Evolutionary conservation across 64 coral and sea anemone genomes (phyloP).

Genomic region (Catalaphyllia jardinei): DNA sequence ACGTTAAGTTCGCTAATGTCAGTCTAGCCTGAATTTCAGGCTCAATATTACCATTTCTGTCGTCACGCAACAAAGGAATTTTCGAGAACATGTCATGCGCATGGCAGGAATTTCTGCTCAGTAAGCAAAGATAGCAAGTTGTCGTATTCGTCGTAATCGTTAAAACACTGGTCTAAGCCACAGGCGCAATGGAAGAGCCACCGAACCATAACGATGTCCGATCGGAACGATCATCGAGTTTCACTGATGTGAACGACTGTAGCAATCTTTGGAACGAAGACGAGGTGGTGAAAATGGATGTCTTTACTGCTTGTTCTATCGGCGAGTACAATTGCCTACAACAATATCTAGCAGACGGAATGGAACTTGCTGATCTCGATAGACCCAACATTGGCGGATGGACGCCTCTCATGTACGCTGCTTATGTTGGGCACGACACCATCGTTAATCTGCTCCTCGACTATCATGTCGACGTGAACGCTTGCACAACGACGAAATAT

Average conservation of each 20-base stretch:
- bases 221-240: neutral
- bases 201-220: neutral
- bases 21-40: no score
- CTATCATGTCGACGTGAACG: slow-evolving; percentile 65
- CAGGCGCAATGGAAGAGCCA: neutral
- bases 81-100: neutral
- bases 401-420: slow-evolving; percentile 91
- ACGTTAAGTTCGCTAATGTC: no score
- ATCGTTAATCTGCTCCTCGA: slow-evolving; percentile 80
- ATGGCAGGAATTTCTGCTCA: neutral
- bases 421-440: slow-evolving; percentile 83
- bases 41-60: no score
- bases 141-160: neutral
- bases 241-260: slow-evolving; percentile 15
- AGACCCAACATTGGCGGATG: slow-evolving; percentile 67
- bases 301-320: slow-evolving; percentile 79
- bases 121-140: neutral
- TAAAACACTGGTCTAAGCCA: neutral
- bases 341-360: slow-evolving; percentile 55
- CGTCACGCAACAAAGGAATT: neutral
- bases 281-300: slow-evolving; percentile 65
- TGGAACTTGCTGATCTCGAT: slow-evolving; percentile 47
- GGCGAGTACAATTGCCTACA: slow-evolving; percentile 64
- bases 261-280: slow-evolving; percentile 66
- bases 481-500: slow-evolving; percentile 1